Conservation (phyloP, 2,888 invertebrate species). For the Cartodere bifasciata region DNA sequence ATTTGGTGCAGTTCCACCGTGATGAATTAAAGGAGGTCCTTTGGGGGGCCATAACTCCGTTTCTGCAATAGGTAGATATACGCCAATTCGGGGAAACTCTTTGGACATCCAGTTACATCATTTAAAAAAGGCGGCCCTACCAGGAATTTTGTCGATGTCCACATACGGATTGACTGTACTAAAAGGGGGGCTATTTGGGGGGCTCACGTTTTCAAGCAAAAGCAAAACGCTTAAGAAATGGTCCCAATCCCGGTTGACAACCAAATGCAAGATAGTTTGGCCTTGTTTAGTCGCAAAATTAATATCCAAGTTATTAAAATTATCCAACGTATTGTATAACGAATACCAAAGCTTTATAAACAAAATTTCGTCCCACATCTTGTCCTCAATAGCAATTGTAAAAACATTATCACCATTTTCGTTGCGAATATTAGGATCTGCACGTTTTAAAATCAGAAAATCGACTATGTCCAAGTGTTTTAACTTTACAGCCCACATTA, state of each 20-base stretch:
- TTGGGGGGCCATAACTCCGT: too few relatives aligned
- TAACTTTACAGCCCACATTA: conserved; percentile 33
- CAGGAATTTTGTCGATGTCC: too few relatives aligned
- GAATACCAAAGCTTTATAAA: conserved; percentile 31
- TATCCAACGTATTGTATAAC: conserved; percentile 21
- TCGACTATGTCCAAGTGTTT: conserved; percentile 31
- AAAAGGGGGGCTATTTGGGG: neutral
- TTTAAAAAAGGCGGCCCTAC: too few relatives aligned
- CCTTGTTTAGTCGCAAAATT: conserved; percentile 31
- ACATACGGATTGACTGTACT: too few relatives aligned
- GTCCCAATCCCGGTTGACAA: conserved; percentile 32
- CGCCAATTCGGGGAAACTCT: too few relatives aligned
- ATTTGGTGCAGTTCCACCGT: too few relatives aligned
- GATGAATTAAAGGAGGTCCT: too few relatives aligned
- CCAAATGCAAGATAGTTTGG: conserved; percentile 31
- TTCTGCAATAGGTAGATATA: too few relatives aligned
- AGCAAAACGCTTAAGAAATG: conserved; percentile 26
- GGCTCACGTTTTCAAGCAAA: conserved; percentile 22
- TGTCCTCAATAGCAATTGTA: conserved; percentile 29
- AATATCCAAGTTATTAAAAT: conserved; percentile 24
- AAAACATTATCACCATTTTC: conserved; percentile 30
- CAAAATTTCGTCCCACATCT: conserved; percentile 31
- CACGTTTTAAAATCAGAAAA: conserved; percentile 29
- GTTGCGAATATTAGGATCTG: conserved; percentile 27
- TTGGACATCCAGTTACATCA: too few relatives aligned